Percentiles rank a stretch among this genome's conserved stretches.
phyloP scores from a whole-genome alignment of 2,797 vertebrate species.

The Malacoctenus gilli region DNA sequence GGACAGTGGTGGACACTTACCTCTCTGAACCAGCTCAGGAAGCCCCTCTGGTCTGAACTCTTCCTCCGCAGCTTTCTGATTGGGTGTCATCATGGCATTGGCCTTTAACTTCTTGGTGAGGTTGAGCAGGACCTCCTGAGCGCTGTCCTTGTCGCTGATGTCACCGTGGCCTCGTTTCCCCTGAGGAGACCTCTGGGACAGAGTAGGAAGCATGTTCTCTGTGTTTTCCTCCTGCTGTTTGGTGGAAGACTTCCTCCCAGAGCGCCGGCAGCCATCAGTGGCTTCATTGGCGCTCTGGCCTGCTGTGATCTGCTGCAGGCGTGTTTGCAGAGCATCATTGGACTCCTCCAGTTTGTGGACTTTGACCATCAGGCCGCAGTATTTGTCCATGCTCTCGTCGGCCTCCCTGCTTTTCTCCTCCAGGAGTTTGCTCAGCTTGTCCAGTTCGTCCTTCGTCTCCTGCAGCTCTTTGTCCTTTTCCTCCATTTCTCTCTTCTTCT shows the following conservation, averaged over 20 bases:
- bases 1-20: constrained; percentile 58
- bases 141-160: constrained; percentile 61
- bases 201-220: constrained; percentile 54
- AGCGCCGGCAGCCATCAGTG: constrained; percentile 41
- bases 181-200: constrained; percentile 45
- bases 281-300: constrained; percentile 55
- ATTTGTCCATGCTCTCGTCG: constrained; percentile 89
- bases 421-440: constrained; percentile 79
- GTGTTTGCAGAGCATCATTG: constrained; percentile 80
- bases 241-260: constrained; percentile 50
- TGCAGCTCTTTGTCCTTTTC: constrained; percentile 67
- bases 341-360: constrained; percentile 87
- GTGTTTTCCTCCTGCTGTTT: constrained; percentile 41
- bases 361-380: constrained; percentile 86
- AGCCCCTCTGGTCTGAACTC: constrained; percentile 84
- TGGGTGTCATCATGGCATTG: constrained; percentile 33
- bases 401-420: constrained; percentile 86
- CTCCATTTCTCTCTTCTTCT: constrained; percentile 76
- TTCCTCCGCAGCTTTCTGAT: constrained; percentile 49
- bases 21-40: constrained; percentile 87
- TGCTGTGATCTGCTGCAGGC: constrained; percentile 76
- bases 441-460: constrained; percentile 75
- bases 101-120: constrained; percentile 79
- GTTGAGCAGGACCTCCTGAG: constrained; percentile 76
- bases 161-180: constrained; percentile 77